Conservation (phyloP, 2,797 vertebrate genomes). For the Pipistrellus nathusii region DNA sequence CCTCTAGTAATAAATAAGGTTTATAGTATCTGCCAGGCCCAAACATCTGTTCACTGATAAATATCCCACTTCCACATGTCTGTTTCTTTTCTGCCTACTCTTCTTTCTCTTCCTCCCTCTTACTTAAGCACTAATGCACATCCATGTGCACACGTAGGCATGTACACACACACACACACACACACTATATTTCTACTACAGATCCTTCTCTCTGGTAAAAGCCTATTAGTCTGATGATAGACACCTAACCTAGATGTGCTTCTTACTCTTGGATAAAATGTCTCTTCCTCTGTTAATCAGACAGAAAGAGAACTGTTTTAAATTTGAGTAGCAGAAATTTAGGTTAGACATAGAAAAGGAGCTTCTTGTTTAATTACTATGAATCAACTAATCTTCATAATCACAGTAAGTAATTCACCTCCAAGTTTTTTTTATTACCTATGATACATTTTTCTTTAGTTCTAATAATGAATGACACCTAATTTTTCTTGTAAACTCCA, state of each 20-base stretch:
- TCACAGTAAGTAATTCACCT: neutral
- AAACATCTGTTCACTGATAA: conserved; percentile 32
- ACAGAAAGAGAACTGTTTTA: neutral
- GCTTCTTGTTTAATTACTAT: neutral
- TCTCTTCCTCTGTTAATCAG: neutral
- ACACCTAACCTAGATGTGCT: neutral
- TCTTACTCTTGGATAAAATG: neutral
- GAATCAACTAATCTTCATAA: conserved; percentile 16
- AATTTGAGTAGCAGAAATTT: neutral
- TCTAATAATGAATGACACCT: conserved; percentile 7
- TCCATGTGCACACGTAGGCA: too few species aligned
- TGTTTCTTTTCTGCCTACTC: neutral
- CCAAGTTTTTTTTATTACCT: neutral
- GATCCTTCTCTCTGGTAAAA: neutral
- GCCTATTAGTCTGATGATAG: neutral
- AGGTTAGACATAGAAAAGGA: neutral
- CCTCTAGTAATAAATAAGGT: neutral
- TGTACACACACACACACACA: too few species aligned
- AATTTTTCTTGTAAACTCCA: neutral
- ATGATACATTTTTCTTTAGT: neutral
- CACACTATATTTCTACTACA: neutral
- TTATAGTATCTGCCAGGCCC: neutral
- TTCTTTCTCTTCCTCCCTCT: neutral
- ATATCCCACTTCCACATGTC: neutral
- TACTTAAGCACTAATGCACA: neutral